A percentile compares a stretch with the other conserved stretches of the same genome.
Evolutionary conservation across 2,797 vertebrate genomes (phyloP).

Genomic region (Parambassis ranga): DNA sequence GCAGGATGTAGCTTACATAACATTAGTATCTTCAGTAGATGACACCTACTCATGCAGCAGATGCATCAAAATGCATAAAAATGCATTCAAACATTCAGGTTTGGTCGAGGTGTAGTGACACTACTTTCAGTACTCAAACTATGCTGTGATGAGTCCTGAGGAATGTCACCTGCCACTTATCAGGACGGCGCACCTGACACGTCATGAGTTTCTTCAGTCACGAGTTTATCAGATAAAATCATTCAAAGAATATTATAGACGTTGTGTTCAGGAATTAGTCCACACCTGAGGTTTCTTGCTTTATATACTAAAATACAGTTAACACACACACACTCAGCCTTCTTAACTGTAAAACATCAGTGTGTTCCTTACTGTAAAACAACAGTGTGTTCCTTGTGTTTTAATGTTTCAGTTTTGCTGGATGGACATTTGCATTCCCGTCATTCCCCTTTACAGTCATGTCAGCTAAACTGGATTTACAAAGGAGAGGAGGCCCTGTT

Average conservation of each 20-base stretch:
- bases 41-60: too few relatives aligned
- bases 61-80: too few relatives aligned
- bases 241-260: not conserved
- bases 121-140: not conserved
- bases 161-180: not conserved
- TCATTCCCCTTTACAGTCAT: constrained; percentile 54
- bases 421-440: constrained; percentile 60
- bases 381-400: not conserved
- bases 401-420: constrained; percentile 10
- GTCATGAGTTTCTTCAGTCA: not conserved
- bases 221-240: not conserved
- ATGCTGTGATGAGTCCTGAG: not conserved
- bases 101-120: too few relatives aligned
- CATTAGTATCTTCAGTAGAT: too few relatives aligned
- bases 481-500: constrained; percentile 58
- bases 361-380: too few relatives aligned
- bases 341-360: too few relatives aligned
- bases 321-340: too few relatives aligned
- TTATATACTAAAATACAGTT: not conserved
- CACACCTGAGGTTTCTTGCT: not conserved
- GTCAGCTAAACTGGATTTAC: constrained; percentile 67
- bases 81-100: too few relatives aligned
- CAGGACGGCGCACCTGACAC: not conserved
- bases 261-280: not conserved
- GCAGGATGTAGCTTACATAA: too few relatives aligned